Conservation (phyloP, 2,113 vertebrate species). For the Cebidichthys violaceus region DNA sequence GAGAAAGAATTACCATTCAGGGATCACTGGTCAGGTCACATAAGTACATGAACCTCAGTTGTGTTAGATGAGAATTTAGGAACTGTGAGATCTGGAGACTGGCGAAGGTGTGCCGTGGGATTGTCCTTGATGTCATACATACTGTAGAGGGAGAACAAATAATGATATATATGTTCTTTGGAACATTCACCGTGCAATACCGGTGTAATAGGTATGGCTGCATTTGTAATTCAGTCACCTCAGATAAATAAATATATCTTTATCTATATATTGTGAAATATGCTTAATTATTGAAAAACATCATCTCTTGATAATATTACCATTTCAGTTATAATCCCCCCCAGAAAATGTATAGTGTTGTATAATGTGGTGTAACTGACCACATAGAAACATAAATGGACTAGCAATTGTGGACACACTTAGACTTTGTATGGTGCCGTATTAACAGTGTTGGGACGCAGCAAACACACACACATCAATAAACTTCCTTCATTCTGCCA, state of each 20-base stretch:
- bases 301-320: not conserved
- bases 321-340: not conserved
- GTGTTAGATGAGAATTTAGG: constrained; percentile 66
- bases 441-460: not conserved
- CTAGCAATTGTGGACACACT: not conserved
- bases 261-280: too few species aligned
- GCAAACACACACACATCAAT: constrained; percentile 14
- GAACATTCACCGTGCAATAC: too few species aligned
- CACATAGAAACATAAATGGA: constrained; percentile 2
- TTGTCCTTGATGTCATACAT: constrained; percentile 33
- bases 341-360: not conserved
- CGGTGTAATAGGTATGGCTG: not conserved
- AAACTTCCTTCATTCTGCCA: constrained; percentile 27
- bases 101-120: constrained; percentile 46
- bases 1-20: constrained; percentile 71
- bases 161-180: not conserved
- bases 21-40: constrained; percentile 64
- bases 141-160: constrained; percentile 21
- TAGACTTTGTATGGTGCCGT: not conserved
- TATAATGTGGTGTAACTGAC: not conserved
- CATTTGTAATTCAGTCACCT: too few species aligned
- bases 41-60: constrained; percentile 58
- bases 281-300: too few species aligned
- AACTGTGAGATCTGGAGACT: constrained; percentile 59
- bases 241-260: too few species aligned